phyloP scores from a whole-genome alignment of 2,797 vertebrate species.

The Pantherophis alleghaniensis region DNA sequence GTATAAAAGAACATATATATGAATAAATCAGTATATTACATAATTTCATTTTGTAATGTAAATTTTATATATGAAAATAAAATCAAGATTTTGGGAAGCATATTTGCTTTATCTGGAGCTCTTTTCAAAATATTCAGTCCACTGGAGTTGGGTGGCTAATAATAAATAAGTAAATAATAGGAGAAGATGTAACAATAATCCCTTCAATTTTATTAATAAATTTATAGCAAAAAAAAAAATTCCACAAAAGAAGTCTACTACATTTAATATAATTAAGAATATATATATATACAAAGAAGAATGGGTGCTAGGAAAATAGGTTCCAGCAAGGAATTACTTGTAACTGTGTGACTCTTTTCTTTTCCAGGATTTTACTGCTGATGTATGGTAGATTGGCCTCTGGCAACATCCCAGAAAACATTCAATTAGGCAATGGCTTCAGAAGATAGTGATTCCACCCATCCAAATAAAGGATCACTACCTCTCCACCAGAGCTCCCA shows the following conservation, averaged over 20 bases:
- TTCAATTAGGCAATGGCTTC: constrained; percentile 32
- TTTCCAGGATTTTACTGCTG: not conserved
- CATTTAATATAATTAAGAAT: not conserved
- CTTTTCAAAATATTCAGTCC: not conserved
- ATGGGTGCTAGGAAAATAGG: not conserved
- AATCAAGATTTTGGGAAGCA: not conserved
- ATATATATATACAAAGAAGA: not conserved
- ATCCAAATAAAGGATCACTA: constrained; percentile 40
- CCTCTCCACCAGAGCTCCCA: constrained; percentile 56
- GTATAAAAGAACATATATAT: not conserved
- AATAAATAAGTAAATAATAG: not conserved
- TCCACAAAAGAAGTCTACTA: not conserved
- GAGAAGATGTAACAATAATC: not conserved
- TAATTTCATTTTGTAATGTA: not conserved
- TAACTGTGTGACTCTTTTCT: not conserved
- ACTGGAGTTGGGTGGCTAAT: not conserved
- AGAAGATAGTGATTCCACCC: constrained; percentile 17
- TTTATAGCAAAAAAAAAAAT: too few species aligned
- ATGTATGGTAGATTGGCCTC: constrained; percentile 50
- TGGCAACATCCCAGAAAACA: constrained; percentile 51
- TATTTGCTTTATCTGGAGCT: too few species aligned
- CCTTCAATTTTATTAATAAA: not conserved
- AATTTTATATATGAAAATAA: not conserved
- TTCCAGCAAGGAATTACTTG: not conserved
- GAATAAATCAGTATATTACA: not conserved